Conservation (phyloP, 1,140 invertebrate genomes). For the Andricus grossulariae region DNA sequence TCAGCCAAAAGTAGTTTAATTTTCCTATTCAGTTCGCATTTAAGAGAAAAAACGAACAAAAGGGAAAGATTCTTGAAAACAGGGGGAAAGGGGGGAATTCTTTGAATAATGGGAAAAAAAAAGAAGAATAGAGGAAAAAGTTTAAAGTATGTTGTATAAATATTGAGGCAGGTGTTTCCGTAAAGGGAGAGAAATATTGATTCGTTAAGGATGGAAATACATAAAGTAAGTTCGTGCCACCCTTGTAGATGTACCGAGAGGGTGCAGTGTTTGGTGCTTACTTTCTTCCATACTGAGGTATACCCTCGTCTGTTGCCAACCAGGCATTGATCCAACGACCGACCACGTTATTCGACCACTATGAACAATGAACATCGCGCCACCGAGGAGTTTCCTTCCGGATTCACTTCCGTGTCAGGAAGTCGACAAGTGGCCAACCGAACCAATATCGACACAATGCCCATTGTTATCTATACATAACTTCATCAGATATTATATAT, state of each 20-base stretch:
- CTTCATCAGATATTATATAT: constrained; percentile 25
- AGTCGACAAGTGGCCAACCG: not conserved
- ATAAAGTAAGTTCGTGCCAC: constrained; percentile 39
- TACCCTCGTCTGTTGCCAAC: constrained; percentile 64
- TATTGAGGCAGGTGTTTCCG: constrained; percentile 27
- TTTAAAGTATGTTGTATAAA: not conserved
- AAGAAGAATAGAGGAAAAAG: too few species aligned
- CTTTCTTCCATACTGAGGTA: constrained; percentile 23
- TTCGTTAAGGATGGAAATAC: constrained; percentile 40
- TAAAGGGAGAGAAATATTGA: constrained; percentile 47
- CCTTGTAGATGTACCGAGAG: constrained; percentile 29
- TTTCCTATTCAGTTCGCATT: too few species aligned
- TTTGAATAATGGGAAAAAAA: too few species aligned
- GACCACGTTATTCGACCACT: constrained; percentile 45
- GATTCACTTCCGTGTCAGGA: constrained; percentile 33
- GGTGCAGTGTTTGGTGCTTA: not conserved
- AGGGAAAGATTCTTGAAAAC: too few species aligned
- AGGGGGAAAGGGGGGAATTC: too few species aligned
- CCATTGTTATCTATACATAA: not conserved
- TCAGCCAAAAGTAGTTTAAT: too few species aligned
- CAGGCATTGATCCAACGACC: constrained; percentile 64
- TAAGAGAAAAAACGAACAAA: too few species aligned
- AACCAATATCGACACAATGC: constrained; percentile 7
- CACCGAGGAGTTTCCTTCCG: constrained; percentile 7
- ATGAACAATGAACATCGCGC: not conserved